A percentile compares a stretch with the other conserved stretches of the same genome.
These are phyloP conservation scores for Dinoponera quadriceps DNA, from an alignment of 1,140 invertebrate species.

Conservation along the genomic window DNA sequence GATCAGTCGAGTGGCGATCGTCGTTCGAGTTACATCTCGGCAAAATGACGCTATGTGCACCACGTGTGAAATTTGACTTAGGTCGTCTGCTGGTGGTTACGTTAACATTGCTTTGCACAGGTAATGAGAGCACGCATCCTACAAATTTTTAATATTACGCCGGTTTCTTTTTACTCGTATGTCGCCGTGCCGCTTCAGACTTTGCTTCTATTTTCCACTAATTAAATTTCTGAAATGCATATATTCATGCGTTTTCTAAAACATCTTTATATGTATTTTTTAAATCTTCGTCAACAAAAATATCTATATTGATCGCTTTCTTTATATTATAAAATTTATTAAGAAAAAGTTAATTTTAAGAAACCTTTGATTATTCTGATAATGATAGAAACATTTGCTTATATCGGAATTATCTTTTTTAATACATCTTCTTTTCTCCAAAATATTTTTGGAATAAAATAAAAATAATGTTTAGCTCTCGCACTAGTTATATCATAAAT, in stretches of 20 bases:
- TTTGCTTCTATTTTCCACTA: background rate
- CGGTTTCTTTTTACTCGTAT: background rate
- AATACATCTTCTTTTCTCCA: background rate
- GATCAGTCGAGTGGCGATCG: conserved; percentile 63
- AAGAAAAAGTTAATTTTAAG: background rate
- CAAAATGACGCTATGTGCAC: background rate
- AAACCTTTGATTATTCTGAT: background rate
- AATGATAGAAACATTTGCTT: background rate
- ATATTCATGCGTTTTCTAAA: background rate
- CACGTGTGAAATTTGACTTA: conserved; percentile 33
- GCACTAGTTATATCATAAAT: background rate
- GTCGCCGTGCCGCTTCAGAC: too few relatives aligned
- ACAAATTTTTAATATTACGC: background rate
- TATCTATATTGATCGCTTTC: background rate
- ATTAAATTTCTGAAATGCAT: background rate
- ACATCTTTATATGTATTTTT: too few relatives aligned
- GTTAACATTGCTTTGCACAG: conserved; percentile 29
- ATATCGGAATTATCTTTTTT: background rate
- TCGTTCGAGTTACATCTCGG: conserved; percentile 46
- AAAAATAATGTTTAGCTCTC: background rate
- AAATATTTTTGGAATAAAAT: conserved; percentile 5
- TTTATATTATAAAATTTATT: conserved; percentile 18
- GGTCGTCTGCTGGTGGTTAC: background rate
- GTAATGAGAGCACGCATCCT: conserved; percentile 47
- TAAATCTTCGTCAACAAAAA: background rate